These are phyloP conservation scores for Mamestra configurata DNA, from an alignment of 1,140 invertebrate species.

Conservation along the genomic window DNA sequence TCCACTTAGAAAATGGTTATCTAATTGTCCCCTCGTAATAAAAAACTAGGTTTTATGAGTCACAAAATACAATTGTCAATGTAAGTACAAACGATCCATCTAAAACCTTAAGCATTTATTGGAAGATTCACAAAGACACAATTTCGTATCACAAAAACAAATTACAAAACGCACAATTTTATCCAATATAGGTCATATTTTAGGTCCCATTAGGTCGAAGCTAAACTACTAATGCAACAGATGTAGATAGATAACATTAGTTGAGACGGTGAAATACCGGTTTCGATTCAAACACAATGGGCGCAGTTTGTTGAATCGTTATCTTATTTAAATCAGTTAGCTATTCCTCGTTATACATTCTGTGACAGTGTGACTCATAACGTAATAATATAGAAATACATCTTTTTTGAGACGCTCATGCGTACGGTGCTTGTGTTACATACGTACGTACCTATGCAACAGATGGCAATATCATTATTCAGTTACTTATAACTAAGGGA, in stretches of 20 bases:
- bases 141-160: not conserved
- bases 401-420: not conserved
- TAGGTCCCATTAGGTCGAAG: not conserved
- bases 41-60: not conserved
- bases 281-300: not conserved
- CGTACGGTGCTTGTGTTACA: not conserved
- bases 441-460: not conserved
- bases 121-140: not conserved
- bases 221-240: constrained; percentile 3
- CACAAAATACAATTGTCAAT: not conserved
- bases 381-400: not conserved
- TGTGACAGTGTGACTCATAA: not conserved
- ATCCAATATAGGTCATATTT: not conserved
- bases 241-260: not conserved
- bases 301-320: not conserved
- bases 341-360: not conserved
- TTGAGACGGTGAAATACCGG: not conserved
- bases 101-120: not conserved
- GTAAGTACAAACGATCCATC: not conserved
- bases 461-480: not conserved
- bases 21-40: not conserved
- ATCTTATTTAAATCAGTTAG: not conserved
- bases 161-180: not conserved
- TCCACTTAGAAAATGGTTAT: not conserved
- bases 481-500: not conserved